Evolutionary conservation across 2,888 invertebrate species (phyloP).

Genomic region (Stramonita haemastoma): DNA sequence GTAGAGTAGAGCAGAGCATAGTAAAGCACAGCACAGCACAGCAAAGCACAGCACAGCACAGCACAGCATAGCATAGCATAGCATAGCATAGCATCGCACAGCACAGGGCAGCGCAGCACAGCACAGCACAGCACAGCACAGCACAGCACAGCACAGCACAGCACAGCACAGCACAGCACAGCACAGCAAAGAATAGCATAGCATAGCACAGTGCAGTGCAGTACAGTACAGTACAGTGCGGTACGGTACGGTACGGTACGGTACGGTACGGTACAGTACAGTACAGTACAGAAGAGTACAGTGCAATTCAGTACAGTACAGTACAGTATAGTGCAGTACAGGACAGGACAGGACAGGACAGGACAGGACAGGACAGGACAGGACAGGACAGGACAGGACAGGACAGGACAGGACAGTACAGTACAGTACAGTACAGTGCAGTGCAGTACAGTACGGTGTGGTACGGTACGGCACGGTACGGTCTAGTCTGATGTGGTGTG

Average conservation of each 20-base stretch:
- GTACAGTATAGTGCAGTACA: neutral
- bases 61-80: neutral
- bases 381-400: neutral
- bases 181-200: neutral
- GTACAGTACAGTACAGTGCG: neutral
- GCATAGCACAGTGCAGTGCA: neutral
- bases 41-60: neutral
- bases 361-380: neutral
- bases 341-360: neutral
- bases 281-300: neutral
- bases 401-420: neutral
- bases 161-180: neutral
- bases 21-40: slow-evolving; percentile 2
- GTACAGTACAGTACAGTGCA: neutral
- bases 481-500: neutral
- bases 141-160: neutral
- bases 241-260: neutral
- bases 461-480: neutral
- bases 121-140: neutral
- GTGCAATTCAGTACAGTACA: neutral
- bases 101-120: neutral
- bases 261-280: neutral
- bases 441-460: neutral
- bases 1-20: neutral
- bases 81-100: neutral